Percentiles rank a stretch among this genome's conserved stretches.
Conservation (phyloP, 2,113 vertebrate species). For the Taurulus bubalis region DNA sequence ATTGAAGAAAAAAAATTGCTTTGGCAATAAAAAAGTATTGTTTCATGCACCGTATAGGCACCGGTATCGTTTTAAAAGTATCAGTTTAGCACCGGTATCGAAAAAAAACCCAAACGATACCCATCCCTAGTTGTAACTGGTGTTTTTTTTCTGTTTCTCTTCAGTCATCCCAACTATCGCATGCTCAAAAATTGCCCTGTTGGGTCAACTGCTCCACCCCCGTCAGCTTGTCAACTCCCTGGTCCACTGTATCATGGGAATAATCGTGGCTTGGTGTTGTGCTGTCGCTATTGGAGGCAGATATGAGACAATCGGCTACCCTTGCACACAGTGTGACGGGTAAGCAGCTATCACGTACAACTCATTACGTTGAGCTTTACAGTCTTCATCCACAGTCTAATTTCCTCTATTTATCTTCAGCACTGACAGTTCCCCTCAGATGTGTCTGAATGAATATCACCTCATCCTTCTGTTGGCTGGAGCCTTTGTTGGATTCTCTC, state of each 20-base stretch:
- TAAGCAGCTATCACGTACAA: constrained; percentile 61
- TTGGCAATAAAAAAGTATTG: too few relatives aligned
- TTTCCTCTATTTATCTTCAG: constrained; percentile 10
- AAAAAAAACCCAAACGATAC: too few relatives aligned
- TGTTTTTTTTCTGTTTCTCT: constrained; percentile 20
- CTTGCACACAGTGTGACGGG: constrained; percentile 84
- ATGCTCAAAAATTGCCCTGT: constrained; percentile 90
- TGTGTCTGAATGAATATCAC: constrained; percentile 94
- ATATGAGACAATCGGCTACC: constrained; percentile 85
- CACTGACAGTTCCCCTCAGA: constrained; percentile 60
- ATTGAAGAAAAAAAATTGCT: too few relatives aligned
- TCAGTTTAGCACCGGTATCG: too few relatives aligned
- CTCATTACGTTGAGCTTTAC: not conserved
- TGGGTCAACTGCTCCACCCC: constrained; percentile 92
- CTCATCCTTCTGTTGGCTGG: constrained; percentile 91
- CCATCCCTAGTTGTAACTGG: not conserved
- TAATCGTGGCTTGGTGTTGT: constrained; percentile 92
- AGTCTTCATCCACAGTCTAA: not conserved
- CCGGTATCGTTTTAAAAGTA: too few relatives aligned
- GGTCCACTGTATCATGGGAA: constrained; percentile 89
- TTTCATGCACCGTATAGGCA: too few relatives aligned
- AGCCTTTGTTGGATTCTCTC: constrained; percentile 92
- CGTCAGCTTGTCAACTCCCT: constrained; percentile 89
- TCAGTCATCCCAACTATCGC: constrained; percentile 92
- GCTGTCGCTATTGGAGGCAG: constrained; percentile 86